phyloP scores from a whole-genome alignment of 2,888 invertebrate species.

The Tridacna gigas region DNA sequence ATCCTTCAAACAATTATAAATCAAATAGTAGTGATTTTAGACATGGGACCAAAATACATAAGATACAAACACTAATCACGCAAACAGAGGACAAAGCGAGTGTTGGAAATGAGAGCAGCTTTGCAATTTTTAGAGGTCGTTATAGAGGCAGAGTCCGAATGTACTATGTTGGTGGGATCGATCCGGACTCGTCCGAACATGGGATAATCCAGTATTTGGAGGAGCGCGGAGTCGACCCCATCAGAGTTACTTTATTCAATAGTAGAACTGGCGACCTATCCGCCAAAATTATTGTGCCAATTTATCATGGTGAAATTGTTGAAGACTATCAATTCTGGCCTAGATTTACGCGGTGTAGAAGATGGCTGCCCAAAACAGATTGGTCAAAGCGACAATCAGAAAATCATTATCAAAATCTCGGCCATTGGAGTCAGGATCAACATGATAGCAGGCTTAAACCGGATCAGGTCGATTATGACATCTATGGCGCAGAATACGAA shows the following conservation, averaged over 20 bases:
- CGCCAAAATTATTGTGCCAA: background rate
- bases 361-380: too few relatives aligned
- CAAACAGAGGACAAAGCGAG: background rate
- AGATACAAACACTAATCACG: background rate
- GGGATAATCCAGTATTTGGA: background rate
- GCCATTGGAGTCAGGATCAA: too few relatives aligned
- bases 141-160: background rate
- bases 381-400: too few relatives aligned
- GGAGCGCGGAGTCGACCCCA: conserved; percentile 2
- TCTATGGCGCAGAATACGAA: too few relatives aligned
- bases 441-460: too few relatives aligned
- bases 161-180: conserved; percentile 14
- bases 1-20: too few relatives aligned
- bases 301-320: conserved; percentile 9
- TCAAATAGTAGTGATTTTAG: background rate
- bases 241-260: conserved; percentile 4
- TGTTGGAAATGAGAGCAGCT: background rate
- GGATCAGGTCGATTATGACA: too few relatives aligned
- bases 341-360: background rate
- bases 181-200: background rate
- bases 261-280: conserved; percentile 1
- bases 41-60: background rate
- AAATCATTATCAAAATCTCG: too few relatives aligned
- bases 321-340: conserved; percentile 6
- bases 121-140: background rate